Conservation (phyloP, 2,888 invertebrate genomes). For the Clunio marinus region DNA sequence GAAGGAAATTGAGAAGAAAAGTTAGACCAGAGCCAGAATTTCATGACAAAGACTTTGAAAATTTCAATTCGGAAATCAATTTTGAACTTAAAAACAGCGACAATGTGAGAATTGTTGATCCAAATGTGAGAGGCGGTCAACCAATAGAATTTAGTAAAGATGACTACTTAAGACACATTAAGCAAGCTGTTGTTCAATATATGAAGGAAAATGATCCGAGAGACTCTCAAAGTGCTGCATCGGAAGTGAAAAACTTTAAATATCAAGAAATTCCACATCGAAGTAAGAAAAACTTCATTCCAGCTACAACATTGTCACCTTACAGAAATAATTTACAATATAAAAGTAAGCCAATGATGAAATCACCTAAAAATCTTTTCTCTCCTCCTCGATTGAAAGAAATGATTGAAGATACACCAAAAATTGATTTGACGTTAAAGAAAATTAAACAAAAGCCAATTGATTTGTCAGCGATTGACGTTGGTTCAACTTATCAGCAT, state of each 20-base stretch:
- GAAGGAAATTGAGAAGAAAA: slow-evolving; percentile 2
- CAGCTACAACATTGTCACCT: background rate
- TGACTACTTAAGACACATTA: slow-evolving; percentile 48
- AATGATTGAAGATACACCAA: slow-evolving; percentile 26
- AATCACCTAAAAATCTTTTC: slow-evolving; percentile 27
- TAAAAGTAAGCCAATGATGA: background rate
- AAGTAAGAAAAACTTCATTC: background rate
- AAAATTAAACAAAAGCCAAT: slow-evolving; percentile 47
- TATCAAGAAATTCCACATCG: background rate
- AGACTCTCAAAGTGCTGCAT: slow-evolving; percentile 32
- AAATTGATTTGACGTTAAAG: slow-evolving; percentile 40
- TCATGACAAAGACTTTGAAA: slow-evolving; percentile 1
- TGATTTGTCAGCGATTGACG: slow-evolving; percentile 40
- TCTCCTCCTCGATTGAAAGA: slow-evolving; percentile 9
- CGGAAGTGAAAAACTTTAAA: background rate
- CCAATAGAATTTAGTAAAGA: slow-evolving; percentile 33
- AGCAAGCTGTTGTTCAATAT: slow-evolving; percentile 50
- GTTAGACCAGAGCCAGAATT: slow-evolving; percentile 15
- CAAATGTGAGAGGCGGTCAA: slow-evolving; percentile 7
- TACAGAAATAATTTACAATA: slow-evolving; percentile 15
- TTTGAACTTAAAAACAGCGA: slow-evolving; percentile 23
- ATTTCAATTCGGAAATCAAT: slow-evolving; percentile 25
- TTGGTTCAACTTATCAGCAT: slow-evolving; percentile 45
- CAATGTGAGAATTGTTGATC: slow-evolving; percentile 33
- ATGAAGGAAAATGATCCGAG: slow-evolving; percentile 49